A percentile compares a stretch with the other conserved stretches of the same genome.
Evolutionary conservation across 2,888 invertebrate species (phyloP).

Genomic region (Cheilosia vernalis): DNA sequence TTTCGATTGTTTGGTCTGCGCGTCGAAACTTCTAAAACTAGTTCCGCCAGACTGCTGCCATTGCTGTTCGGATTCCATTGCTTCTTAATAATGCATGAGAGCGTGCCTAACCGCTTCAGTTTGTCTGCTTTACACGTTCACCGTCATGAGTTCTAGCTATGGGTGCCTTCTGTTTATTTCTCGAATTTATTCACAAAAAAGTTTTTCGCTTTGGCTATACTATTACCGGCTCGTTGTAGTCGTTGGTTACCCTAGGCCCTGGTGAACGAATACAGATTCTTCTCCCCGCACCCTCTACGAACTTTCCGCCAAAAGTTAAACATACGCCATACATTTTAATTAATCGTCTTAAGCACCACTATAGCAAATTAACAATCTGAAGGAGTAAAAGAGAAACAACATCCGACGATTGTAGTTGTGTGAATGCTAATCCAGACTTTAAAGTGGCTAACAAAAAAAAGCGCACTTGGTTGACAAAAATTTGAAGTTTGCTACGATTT

Average conservation of each 20-base stretch:
- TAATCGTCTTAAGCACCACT: conserved; percentile 45
- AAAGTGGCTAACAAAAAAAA: neutral
- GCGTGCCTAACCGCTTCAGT: conserved; percentile 16
- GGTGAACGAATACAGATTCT: conserved; percentile 12
- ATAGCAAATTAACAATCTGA: neutral
- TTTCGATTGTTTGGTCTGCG: conserved; percentile 19
- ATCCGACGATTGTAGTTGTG: neutral
- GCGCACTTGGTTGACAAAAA: conserved; percentile 19
- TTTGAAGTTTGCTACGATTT: conserved; percentile 18
- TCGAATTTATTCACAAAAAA: conserved; percentile 47
- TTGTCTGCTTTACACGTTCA: neutral
- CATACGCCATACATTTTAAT: conserved; percentile 63
- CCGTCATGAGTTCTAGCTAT: too few relatives aligned
- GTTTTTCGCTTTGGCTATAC: conserved; percentile 17
- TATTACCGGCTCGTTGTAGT: conserved; percentile 21
- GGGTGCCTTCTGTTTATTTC: conserved; percentile 14
- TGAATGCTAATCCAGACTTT: neutral
- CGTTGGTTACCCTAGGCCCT: conserved; percentile 46
- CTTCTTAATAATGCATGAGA: conserved; percentile 67
- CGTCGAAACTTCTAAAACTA: conserved; percentile 36
- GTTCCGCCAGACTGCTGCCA: conserved; percentile 34
- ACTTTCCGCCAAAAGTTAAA: conserved; percentile 68
- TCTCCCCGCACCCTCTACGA: conserved; percentile 17
- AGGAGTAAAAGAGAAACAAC: conserved; percentile 19
- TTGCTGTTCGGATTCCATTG: conserved; percentile 31